Conservation (phyloP, 37 sponge, comb jelly and placozoan genomes). For the Ianthella basta region DNA sequence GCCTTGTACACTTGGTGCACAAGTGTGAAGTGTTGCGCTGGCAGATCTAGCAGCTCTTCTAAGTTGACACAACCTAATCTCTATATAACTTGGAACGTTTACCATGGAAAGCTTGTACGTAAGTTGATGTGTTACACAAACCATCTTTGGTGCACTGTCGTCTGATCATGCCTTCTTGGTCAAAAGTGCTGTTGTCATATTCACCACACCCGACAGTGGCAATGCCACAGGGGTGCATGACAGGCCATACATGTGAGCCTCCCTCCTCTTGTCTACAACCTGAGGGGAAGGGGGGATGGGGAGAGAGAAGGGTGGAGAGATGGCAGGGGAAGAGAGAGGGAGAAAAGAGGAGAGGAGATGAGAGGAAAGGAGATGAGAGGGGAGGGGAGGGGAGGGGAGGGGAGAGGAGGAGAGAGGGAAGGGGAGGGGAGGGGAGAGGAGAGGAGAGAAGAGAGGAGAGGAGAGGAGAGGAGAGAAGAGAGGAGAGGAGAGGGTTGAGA, state of each 20-base stretch:
- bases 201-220: not conserved
- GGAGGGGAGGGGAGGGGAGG: not conserved
- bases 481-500: not conserved
- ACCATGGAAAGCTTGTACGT: too few species aligned
- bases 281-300: not conserved
- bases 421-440: not conserved
- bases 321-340: not conserved
- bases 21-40: too few species aligned
- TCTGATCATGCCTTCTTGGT: not conserved
- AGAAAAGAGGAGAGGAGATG: not conserved
- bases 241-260: conserved; percentile 3
- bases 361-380: not conserved
- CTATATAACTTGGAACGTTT: too few species aligned
- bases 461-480: not conserved
- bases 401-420: not conserved
- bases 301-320: not conserved
- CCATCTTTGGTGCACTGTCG: conserved; percentile 13
- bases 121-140: not conserved
- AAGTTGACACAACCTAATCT: too few species aligned
- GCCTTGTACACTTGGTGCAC: too few species aligned
- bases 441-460: not conserved
- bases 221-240: not conserved
- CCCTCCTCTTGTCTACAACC: conserved; percentile 20
- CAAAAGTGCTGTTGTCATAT: not conserved
- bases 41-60: too few species aligned